Evolutionary conservation across 2,888 invertebrate species (phyloP).

Genomic region (Parascotia fuliginaria): DNA sequence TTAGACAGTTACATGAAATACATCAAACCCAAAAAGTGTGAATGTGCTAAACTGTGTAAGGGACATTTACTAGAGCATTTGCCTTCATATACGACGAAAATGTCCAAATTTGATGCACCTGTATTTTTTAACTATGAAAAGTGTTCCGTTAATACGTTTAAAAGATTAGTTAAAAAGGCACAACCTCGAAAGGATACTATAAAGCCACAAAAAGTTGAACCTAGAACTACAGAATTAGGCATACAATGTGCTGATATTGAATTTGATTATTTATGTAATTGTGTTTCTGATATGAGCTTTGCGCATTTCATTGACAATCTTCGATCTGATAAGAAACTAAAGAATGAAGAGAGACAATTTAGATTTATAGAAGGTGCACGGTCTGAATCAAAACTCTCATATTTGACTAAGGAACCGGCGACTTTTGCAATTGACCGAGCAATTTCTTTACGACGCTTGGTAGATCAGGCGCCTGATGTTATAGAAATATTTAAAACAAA

Average conservation of each 20-base stretch:
- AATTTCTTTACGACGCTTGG: too few relatives aligned
- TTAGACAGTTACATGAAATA: slow-evolving; percentile 66
- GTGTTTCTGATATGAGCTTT: slow-evolving; percentile 53
- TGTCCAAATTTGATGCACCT: slow-evolving; percentile 57
- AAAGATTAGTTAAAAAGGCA: slow-evolving; percentile 57
- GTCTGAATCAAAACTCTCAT: too few relatives aligned
- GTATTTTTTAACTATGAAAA: slow-evolving; percentile 66
- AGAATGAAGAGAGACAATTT: background rate
- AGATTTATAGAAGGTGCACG: too few relatives aligned
- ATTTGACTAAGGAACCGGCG: too few relatives aligned
- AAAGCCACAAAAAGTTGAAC: slow-evolving; percentile 27
- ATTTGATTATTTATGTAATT: slow-evolving; percentile 64
- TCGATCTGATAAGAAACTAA: background rate
- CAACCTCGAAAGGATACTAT: slow-evolving; percentile 41
- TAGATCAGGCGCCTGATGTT: too few relatives aligned
- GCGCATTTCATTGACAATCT: too few relatives aligned
- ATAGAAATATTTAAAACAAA: too few relatives aligned
- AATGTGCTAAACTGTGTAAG: slow-evolving; percentile 63
- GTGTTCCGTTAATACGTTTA: slow-evolving; percentile 56
- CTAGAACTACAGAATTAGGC: slow-evolving; percentile 54
- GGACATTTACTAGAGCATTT: slow-evolving; percentile 67
- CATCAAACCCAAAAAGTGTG: slow-evolving; percentile 56
- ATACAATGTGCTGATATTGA: slow-evolving; percentile 66
- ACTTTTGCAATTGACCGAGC: too few relatives aligned
- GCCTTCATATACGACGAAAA: slow-evolving; percentile 70